Conservation (phyloP, 1,140 invertebrate genomes). For the Procambarus virginalis region DNA sequence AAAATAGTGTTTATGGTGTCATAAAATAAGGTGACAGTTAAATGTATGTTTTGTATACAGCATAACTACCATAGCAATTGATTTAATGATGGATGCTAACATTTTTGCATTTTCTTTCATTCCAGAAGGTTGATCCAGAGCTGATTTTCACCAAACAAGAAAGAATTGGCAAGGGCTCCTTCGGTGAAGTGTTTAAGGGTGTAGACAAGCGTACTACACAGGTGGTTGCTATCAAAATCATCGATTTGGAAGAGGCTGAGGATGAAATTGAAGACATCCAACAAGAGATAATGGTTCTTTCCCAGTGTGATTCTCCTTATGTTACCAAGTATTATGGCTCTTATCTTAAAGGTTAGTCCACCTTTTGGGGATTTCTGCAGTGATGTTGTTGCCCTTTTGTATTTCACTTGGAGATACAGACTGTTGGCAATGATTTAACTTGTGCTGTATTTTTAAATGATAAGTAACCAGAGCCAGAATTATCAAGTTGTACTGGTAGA, state of each 20-base stretch:
- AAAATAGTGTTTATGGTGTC: too few relatives aligned
- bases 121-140: constrained; percentile 98
- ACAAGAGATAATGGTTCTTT: constrained; percentile 99
- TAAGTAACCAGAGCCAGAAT: too few relatives aligned
- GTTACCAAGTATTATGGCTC: constrained; percentile 99
- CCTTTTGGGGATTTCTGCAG: too few relatives aligned
- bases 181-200: constrained; percentile 99
- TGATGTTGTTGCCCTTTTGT: too few relatives aligned
- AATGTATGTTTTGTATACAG: too few relatives aligned
- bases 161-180: constrained; percentile 98
- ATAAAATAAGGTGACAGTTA: too few relatives aligned
- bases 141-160: constrained; percentile 99
- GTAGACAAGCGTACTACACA: constrained; percentile 98
- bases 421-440: too few relatives aligned
- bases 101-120: constrained; percentile 72
- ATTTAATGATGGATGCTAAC: too few relatives aligned
- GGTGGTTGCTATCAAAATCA: constrained; percentile 99
- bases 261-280: constrained; percentile 99
- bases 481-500: too few relatives aligned
- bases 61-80: too few relatives aligned
- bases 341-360: constrained; percentile 88
- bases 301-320: constrained; percentile 98
- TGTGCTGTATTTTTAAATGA: too few relatives aligned
- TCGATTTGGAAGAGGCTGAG: constrained; percentile 99
- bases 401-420: too few relatives aligned